These are phyloP conservation scores for Euclidia mi DNA, from an alignment of 2,888 invertebrate genomes.

Conservation along the genomic window DNA sequence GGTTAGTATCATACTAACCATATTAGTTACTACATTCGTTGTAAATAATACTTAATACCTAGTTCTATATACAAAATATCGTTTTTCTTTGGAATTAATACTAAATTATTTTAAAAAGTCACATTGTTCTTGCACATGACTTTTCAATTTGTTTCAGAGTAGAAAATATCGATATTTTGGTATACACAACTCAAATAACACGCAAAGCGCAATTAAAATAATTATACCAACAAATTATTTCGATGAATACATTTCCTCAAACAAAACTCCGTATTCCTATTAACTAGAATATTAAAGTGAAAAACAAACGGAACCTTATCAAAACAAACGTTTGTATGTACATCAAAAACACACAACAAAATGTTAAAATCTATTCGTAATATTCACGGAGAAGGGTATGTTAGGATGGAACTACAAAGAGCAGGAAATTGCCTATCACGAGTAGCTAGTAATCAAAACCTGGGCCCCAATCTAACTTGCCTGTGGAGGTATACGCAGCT, in stretches of 20 bases:
- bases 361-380: constrained; percentile 79
- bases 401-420: constrained; percentile 82
- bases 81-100: too few species aligned
- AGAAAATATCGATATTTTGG: too few species aligned
- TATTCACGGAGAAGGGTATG: constrained; percentile 69
- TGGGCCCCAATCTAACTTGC: constrained; percentile 82
- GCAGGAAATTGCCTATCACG: constrained; percentile 87
- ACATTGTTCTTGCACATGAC: too few species aligned
- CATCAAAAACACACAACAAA: constrained; percentile 69
- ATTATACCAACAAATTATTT: constrained; percentile 7
- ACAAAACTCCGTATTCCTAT: constrained; percentile 19
- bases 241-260: constrained; percentile 17
- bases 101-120: too few species aligned
- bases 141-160: too few species aligned
- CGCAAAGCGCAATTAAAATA: constrained; percentile 11
- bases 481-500: constrained; percentile 70
- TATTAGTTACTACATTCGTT: too few species aligned
- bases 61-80: too few species aligned
- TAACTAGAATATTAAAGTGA: constrained; percentile 31
- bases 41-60: too few species aligned
- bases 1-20: too few species aligned
- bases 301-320: constrained; percentile 24
- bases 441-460: constrained; percentile 78
- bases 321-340: constrained; percentile 56
- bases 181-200: constrained; percentile 2